Base-by-base conservation (phyloP, 2,888 invertebrate species). In the Formica aserva region DNA sequence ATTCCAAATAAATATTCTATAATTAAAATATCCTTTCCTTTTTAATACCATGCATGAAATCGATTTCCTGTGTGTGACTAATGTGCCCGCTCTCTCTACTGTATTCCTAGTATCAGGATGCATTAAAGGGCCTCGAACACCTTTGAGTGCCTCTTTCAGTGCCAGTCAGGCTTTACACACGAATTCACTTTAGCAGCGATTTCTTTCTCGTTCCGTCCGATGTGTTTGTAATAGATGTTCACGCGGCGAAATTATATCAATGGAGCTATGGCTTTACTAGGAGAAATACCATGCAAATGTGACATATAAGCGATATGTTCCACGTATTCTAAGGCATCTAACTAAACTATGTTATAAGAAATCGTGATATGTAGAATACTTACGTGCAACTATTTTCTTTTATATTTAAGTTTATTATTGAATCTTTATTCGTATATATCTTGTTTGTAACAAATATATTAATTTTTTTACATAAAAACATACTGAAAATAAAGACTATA, bases 131-230 rank as follows among this genome's bases (percentile, higher is more conserved):
- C 60, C 78, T 57, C 63, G 82, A 85, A 87, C 87, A 85, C 82
- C 82, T 88, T 88, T 83, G 86, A 88, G 86, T 88, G 85, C 82
- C 87, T 83, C 87, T 89, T 89, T 87, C 84, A 78, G 81, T 65
- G 82, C 72, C 75, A 67, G 76, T 55, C 76, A n/a, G 69, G 81
- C 82, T 85, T 81, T 83, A 86, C 85, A 87, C 84, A 72, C 81
- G 85, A 87, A 84, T 84, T 84, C 77, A 66, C 88, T 85, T 86
- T 74, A 76, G 82, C 67, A 84, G 38, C 45, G 74, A 52, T 66
- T 78, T 82, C 55, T 63, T 52, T 35, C 57, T 38, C 45, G 66
- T n/a, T 22, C 55, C 45, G 83, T 84, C 3, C 52, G 29, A 29
- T 72, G 84, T 75, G 84, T 75, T 84, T 69, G 76, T 66, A 55